Conservation (phyloP, 2,797 vertebrate species). For the Alectoris magna region DNA sequence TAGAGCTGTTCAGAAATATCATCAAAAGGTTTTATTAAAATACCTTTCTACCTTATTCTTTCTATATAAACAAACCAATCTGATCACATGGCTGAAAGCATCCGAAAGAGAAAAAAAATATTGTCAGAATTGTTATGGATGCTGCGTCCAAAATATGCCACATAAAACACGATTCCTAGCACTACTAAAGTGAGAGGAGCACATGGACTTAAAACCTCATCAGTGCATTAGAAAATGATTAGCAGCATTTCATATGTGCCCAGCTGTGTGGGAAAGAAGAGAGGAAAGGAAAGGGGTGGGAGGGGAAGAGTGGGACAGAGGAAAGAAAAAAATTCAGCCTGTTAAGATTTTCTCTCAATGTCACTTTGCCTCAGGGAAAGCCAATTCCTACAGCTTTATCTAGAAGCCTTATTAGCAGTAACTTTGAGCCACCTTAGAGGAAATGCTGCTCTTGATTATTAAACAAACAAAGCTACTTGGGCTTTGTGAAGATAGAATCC, state of each 20-base stretch:
- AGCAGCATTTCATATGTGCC: background rate
- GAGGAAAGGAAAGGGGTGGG: too few relatives aligned
- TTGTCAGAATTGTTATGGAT: background rate
- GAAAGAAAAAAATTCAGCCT: background rate
- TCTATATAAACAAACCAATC: background rate
- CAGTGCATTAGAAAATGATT: background rate
- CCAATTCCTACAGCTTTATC: background rate
- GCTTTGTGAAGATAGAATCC: background rate
- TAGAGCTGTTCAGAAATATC: background rate
- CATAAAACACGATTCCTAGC: background rate
- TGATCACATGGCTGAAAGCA: background rate
- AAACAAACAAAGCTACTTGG: background rate
- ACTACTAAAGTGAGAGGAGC: background rate
- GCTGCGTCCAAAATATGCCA: background rate
- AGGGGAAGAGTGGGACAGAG: accelerated
- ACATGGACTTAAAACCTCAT: background rate
- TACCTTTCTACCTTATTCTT: background rate
- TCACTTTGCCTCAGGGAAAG: too few relatives aligned
- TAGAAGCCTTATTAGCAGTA: background rate
- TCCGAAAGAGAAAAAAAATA: background rate
- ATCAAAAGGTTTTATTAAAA: background rate
- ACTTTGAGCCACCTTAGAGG: background rate
- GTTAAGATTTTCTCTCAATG: background rate
- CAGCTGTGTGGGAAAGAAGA: background rate
- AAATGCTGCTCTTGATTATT: background rate